A percentile compares a stretch with the other conserved stretches of the same genome.
phyloP scores from a whole-genome alignment of 2,113 vertebrate genomes.

The Chaetodon auriga region DNA sequence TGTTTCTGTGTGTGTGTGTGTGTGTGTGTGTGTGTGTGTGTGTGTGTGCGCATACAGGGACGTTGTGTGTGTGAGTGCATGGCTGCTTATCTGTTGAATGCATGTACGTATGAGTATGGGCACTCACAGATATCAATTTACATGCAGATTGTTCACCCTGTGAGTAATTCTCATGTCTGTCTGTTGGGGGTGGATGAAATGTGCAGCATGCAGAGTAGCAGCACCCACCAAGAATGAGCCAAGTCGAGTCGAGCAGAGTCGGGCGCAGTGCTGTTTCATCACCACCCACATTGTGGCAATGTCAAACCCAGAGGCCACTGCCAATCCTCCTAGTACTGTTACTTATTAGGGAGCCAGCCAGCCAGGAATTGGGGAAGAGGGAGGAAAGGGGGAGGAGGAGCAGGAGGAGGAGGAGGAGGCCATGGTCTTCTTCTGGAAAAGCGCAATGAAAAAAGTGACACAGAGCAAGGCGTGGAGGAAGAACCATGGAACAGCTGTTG shows the following conservation, averaged over 20 bases:
- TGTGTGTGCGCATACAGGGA: background rate
- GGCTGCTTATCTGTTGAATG: slow-evolving; percentile 46
- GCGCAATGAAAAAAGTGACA: slow-evolving; percentile 55
- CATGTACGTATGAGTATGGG: slow-evolving; percentile 33
- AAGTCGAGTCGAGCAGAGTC: slow-evolving; percentile 72
- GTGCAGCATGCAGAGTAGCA: slow-evolving; percentile 73
- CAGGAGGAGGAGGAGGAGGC: slow-evolving; percentile 25
- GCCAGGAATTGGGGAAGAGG: slow-evolving; percentile 49
- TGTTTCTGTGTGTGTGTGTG: background rate
- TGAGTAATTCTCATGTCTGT: slow-evolving; percentile 75
- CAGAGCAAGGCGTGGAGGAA: slow-evolving; percentile 23
- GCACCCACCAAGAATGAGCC: slow-evolving; percentile 67
- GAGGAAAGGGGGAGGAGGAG: background rate
- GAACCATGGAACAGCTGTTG: slow-evolving; percentile 61
- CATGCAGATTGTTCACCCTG: slow-evolving; percentile 70
- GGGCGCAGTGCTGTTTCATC: slow-evolving; percentile 78
- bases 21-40: background rate
- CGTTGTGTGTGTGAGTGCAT: background rate
- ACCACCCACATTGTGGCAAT: slow-evolving; percentile 82
- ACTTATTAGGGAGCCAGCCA: slow-evolving; percentile 78
- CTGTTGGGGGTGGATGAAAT: slow-evolving; percentile 72
- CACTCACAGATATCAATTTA: slow-evolving; percentile 68
- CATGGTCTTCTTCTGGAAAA: slow-evolving; percentile 40
- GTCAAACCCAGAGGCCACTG: slow-evolving; percentile 78
- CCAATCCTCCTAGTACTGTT: slow-evolving; percentile 76